phyloP scores from a whole-genome alignment of 2,113 vertebrate genomes.

The Carassius auratus region DNA sequence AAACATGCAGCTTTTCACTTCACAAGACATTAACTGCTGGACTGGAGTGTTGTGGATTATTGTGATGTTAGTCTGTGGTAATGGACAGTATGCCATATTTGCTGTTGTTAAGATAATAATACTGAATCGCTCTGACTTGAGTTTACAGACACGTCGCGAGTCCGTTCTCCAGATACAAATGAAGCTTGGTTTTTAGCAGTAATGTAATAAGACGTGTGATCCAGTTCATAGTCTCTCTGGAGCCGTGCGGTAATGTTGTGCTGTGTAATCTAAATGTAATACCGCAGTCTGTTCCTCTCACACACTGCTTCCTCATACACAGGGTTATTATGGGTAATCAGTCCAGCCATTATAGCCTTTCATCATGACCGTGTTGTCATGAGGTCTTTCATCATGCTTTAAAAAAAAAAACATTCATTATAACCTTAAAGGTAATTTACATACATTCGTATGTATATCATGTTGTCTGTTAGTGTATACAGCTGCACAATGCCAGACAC shows the following conservation, averaged over 20 bases:
- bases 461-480: neutral
- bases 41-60: neutral
- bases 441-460: constrained; percentile 4
- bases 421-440: neutral
- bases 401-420: neutral
- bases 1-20: neutral
- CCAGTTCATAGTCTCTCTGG: neutral
- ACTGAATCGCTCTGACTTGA: neutral
- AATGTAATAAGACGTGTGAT: neutral
- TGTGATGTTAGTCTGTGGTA: neutral
- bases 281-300: neutral
- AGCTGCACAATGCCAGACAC: neutral
- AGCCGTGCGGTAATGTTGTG: constrained; percentile 1
- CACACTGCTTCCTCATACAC: neutral
- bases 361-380: neutral
- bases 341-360: constrained; percentile 6
- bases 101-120: neutral
- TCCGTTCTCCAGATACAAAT: neutral
- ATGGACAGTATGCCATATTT: too few relatives aligned
- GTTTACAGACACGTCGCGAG: neutral
- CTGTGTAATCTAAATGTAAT: constrained; percentile 41
- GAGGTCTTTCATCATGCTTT: constrained; percentile 1
- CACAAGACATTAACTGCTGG: neutral
- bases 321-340: constrained; percentile 37
- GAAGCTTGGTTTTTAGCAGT: neutral